Base-by-base conservation (phyloP, 2,888 invertebrate genomes). In the Pterobdella sp. region DNA sequence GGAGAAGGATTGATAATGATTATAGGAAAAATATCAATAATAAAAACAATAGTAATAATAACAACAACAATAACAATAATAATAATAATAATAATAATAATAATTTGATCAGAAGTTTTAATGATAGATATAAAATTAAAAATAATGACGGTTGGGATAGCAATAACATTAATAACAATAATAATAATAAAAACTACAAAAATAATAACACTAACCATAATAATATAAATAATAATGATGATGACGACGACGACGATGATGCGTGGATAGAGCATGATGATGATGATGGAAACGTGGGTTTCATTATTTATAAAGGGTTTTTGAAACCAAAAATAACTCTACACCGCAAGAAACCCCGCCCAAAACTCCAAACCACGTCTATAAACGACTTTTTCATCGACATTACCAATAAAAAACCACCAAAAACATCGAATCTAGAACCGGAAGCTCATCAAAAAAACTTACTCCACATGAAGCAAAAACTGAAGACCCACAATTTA, bases 61-160 rank as follows among this genome's bases (percentile, higher is more conserved):
- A 42, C 29, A 68, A 10, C 68, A 37, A 32, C 49, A 34, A 2
- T n/a, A 34, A 26, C 60, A 56, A 3, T 14, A 56, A 56, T n/a
- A n/a, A 18, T 56, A 56, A 56, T n/a, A 56, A 56, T n/a, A 56
- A n/a, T n/a, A 56, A n/a, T 56, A 56, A 7, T 56, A 56, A 56
- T n/a, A 56, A 56, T n/a, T 26, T 4, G 4, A 56, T 26, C n/a
- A 56, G 26, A 4, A 56, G 26, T n/a, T 26, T 14, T n/a, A n/a
- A 56, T n/a, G 26, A 56, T n/a, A 56, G 26, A 4, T 26, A 56
- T n/a, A 56, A 56, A 4, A 56, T 26, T n/a, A 56, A 56, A 26
- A 18, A 7, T 18, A 56, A n/a, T 56, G 26, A 56, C n/a, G 26
- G 26, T n/a, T 26, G 26, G 18, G n/a, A 56, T 56, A 56, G 26